Base-by-base conservation (phyloP, 2,797 vertebrate species). In the Tinamus major region DNA sequence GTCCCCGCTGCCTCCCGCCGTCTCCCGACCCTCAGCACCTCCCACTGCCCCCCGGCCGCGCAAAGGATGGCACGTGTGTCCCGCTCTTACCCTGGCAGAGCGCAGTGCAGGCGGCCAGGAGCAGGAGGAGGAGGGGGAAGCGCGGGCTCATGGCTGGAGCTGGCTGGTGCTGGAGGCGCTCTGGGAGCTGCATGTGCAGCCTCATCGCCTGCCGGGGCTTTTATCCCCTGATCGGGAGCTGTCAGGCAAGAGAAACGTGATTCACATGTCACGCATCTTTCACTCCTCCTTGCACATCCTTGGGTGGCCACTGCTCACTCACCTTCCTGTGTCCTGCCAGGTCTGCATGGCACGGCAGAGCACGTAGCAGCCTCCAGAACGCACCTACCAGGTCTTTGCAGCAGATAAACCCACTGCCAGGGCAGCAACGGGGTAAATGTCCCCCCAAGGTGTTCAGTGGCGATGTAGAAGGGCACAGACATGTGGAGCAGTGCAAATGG, bases 81-180 rank as follows among this genome's bases (percentile, higher is more conserved):
- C 42, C 31, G 33, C 9, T 14, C 92, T 90, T 85, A 96, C 95
- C 93, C 12, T 33, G 69, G 67, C 70, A 65, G 1, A 76, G 69
- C 9, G 41, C 18, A 24, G 72, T 71, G 49, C 58, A 48, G 31
- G 55, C 41, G 26, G 42, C 13, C 5, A 93, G 31, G 18, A 90
- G 75, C 27, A 55, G 31, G 31, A 81, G 17, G 39, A 51, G 29
- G 31, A 56, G 8, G 26, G 75, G 29, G 29, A 62, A 46, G 23
- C 21, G 33, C 13, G 31, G 7, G 19, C 16, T 87, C 95, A 96
- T 93, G 77, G 11, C 61, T 37, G 8, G 17, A 4, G 67, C 46
- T 70, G 61, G n/a, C 46, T 75, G 65, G n/a, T 2, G 6, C 18
- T 2, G 9, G 56, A 49, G 48, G 63, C 4, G 29, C 11, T n/a